Conservation (phyloP, 2,888 invertebrate genomes). For the Cordilura impudica region DNA sequence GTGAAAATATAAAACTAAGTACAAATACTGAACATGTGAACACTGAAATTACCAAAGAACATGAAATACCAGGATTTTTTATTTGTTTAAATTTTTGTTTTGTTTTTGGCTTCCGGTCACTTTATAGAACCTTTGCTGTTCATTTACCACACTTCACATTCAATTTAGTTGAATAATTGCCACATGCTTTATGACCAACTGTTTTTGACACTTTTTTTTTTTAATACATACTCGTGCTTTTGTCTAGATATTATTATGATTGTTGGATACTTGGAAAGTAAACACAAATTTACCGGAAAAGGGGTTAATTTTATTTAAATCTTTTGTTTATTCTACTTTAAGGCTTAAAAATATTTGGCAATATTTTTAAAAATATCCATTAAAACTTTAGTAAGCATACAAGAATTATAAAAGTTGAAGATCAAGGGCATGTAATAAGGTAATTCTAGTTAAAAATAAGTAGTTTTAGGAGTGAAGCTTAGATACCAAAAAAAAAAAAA, state of each 20-base stretch:
- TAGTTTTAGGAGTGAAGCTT: too few relatives aligned
- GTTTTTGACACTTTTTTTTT: constrained; percentile 75
- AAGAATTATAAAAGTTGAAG: too few relatives aligned
- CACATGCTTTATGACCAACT: constrained; percentile 76
- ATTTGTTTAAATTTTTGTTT: constrained; percentile 21
- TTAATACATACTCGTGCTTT: too few relatives aligned
- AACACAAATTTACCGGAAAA: constrained; percentile 5
- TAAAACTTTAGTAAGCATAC: too few relatives aligned
- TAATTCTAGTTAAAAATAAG: too few relatives aligned
- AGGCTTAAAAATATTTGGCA: constrained; percentile 5
- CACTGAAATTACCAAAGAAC: constrained; percentile 43
- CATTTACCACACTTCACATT: constrained; percentile 75
- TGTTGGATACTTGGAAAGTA: background rate
- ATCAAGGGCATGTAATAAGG: too few relatives aligned
- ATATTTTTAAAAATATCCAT: too few relatives aligned
- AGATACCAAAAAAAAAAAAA: too few relatives aligned
- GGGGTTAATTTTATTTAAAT: constrained; percentile 47
- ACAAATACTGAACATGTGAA: constrained; percentile 33
- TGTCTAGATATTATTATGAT: constrained; percentile 28
- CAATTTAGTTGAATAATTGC: constrained; percentile 77
- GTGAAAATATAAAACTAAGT: constrained; percentile 27
- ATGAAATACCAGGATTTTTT: constrained; percentile 27
- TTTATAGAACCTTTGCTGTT: constrained; percentile 53
- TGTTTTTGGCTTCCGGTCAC: constrained; percentile 31
- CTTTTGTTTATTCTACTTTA: constrained; percentile 35